Conservation (phyloP, 1,140 invertebrate species). For the Drosophila lini region DNA sequence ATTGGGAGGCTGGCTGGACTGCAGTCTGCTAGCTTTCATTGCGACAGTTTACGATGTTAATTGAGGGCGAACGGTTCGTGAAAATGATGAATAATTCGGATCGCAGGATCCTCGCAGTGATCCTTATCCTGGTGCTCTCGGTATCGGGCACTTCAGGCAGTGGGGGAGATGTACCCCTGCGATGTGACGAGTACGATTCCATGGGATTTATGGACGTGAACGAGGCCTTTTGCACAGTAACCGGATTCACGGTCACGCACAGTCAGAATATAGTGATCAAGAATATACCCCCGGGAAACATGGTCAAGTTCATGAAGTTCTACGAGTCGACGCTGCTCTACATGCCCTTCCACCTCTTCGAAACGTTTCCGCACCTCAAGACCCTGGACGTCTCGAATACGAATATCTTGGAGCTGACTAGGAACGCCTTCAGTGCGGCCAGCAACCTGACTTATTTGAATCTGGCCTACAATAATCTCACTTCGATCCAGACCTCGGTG, state of each 20-base stretch:
- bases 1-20: constrained; percentile 13
- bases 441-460: constrained; percentile 71
- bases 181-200: constrained; percentile 76
- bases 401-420: constrained; percentile 69
- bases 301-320: constrained; percentile 83
- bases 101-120: neutral
- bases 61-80: constrained; percentile 26
- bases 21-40: constrained; percentile 30
- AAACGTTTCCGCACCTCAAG: constrained; percentile 66
- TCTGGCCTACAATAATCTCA: constrained; percentile 75
- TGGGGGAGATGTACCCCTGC: constrained; percentile 64
- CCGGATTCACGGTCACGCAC: constrained; percentile 73
- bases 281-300: constrained; percentile 61
- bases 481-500: constrained; percentile 71
- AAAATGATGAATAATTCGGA: constrained; percentile 32
- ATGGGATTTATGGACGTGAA: constrained; percentile 58
- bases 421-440: constrained; percentile 77
- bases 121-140: constrained; percentile 25
- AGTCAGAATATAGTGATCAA: constrained; percentile 76
- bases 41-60: constrained; percentile 29
- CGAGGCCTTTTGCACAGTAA: constrained; percentile 79
- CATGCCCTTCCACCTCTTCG: constrained; percentile 77
- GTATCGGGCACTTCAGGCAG: neutral
- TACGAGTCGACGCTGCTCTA: constrained; percentile 78
- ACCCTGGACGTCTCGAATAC: constrained; percentile 77